Conservation (phyloP, 1,140 invertebrate genomes). For the Drosophila ironensis region DNA sequence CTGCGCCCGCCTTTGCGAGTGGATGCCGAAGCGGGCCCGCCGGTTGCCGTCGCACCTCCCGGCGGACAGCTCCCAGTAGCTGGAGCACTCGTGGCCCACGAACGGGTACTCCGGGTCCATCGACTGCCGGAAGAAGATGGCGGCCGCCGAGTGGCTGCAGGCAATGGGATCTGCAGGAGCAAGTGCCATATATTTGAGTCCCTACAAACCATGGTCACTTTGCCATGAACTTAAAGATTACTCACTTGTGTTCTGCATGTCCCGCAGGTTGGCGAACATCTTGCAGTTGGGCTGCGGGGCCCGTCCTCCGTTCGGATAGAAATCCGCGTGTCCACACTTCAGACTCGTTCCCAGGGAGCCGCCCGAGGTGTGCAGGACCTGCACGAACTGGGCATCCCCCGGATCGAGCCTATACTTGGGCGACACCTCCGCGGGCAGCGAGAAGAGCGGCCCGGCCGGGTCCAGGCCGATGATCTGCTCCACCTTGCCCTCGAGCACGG, state of each 20-base stretch:
- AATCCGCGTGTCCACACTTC: constrained; percentile 92
- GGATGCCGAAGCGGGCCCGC: constrained; percentile 70
- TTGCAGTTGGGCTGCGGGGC: constrained; percentile 90
- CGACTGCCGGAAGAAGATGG: constrained; percentile 87
- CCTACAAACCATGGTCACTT: too few species aligned
- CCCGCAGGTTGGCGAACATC: constrained; percentile 74
- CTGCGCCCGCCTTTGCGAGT: constrained; percentile 49
- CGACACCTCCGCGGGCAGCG: constrained; percentile 84
- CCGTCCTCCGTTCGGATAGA: constrained; percentile 91
- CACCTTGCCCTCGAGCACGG: constrained; percentile 82
- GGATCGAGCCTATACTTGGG: constrained; percentile 86
- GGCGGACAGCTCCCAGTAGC: constrained; percentile 84
- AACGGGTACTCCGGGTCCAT: constrained; percentile 85
- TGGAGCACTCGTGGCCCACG: constrained; percentile 84
- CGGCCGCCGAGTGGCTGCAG: constrained; percentile 88
- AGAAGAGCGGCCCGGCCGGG: constrained; percentile 92
- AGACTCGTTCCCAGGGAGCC: constrained; percentile 88
- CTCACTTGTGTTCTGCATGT: constrained; percentile 72
- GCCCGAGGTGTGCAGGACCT: constrained; percentile 94
- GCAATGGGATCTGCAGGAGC: constrained; percentile 83
- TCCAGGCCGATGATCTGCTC: constrained; percentile 85
- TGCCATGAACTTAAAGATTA: too few species aligned
- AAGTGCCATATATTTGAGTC: background rate
- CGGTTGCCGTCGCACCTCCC: constrained; percentile 72
- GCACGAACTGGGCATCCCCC: constrained; percentile 92